A percentile compares a stretch with the other conserved stretches of the same genome.
These are phyloP conservation scores for Clarias batrachus DNA, from an alignment of 2,113 vertebrate species.

Conservation along the genomic window DNA sequence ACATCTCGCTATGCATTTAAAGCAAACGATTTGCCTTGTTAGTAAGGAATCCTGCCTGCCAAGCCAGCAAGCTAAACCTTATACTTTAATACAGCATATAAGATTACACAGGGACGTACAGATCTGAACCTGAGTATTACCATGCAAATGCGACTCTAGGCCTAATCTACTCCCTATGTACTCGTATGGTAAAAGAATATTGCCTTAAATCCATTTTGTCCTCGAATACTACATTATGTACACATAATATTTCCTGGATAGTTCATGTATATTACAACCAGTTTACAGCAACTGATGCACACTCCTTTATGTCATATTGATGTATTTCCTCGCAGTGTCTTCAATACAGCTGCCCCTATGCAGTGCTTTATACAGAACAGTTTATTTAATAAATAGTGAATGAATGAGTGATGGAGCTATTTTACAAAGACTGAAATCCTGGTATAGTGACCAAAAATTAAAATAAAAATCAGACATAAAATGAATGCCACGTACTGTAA, in stretches of 20 bases:
- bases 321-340: neutral
- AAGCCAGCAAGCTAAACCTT: neutral
- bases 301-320: neutral
- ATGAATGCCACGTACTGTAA: no score
- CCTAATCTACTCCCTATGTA: neutral
- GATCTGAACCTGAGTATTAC: neutral
- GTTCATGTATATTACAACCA: neutral
- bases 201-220: neutral
- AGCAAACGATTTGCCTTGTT: no score
- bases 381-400: neutral
- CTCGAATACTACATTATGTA: neutral
- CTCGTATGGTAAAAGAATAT: neutral
- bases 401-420: neutral
- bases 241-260: neutral
- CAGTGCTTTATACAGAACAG: neutral
- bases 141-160: neutral
- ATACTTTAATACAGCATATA: neutral
- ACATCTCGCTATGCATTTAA: neutral
- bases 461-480: no score
- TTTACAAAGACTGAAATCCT: neutral
- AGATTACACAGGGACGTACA: neutral
- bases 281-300: neutral
- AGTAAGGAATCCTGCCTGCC: neutral
- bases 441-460: neutral
- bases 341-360: neutral